phyloP scores from a whole-genome alignment of 2,888 invertebrate genomes.

The Leptothorax acervorum region DNA sequence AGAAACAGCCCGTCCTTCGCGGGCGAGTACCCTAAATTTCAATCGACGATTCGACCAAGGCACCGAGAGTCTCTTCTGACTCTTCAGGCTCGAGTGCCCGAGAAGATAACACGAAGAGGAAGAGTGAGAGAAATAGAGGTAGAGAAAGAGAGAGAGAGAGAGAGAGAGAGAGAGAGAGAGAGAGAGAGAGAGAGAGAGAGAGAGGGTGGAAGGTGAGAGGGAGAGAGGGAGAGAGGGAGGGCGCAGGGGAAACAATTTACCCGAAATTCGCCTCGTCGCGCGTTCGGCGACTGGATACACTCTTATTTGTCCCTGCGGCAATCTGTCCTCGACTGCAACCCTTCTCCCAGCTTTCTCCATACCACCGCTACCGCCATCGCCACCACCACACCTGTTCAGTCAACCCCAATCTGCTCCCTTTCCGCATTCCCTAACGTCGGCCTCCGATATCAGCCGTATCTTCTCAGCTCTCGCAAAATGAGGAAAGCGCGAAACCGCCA shows the following conservation, averaged over 20 bases:
- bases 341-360: constrained; percentile 68
- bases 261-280: constrained; percentile 83
- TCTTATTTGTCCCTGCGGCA: constrained; percentile 83
- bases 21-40: constrained; percentile 71
- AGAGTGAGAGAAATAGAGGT: constrained; percentile 29
- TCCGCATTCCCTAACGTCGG: constrained; percentile 63
- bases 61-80: constrained; percentile 68
- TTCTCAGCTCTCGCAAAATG: constrained; percentile 49
- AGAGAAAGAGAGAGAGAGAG: constrained; percentile 40
- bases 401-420: constrained; percentile 47
- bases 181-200: constrained; percentile 50
- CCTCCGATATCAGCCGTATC: constrained; percentile 37
- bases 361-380: constrained; percentile 56
- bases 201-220: constrained; percentile 27
- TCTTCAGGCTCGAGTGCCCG: constrained; percentile 63
- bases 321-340: constrained; percentile 80
- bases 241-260: constrained; percentile 82
- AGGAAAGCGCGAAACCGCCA: constrained; percentile 73
- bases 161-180: constrained; percentile 38
- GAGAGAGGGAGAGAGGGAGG: constrained; percentile 42
- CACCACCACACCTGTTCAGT: constrained; percentile 55
- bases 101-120: constrained; percentile 63
- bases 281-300: constrained; percentile 81
- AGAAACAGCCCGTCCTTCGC: constrained; percentile 60
- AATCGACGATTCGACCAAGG: constrained; percentile 71